phyloP scores from a whole-genome alignment of 2,797 vertebrate species.

The Pangasius mekongensis region DNA sequence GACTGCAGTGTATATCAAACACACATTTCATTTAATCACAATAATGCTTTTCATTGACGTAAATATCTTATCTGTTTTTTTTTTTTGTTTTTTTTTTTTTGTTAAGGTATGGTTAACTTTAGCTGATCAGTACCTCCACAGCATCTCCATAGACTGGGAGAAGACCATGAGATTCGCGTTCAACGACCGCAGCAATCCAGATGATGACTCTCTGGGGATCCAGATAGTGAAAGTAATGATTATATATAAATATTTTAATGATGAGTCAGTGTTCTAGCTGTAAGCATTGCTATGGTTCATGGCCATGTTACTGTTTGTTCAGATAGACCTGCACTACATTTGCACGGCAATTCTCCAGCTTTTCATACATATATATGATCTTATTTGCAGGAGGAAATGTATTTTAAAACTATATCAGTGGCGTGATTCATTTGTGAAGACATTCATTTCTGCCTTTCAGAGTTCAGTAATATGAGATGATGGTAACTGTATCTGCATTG shows the following conservation, averaged over 20 bases:
- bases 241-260: neutral
- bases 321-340: neutral
- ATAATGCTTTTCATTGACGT: neutral
- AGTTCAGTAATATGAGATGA: conserved; percentile 10
- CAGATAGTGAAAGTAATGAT: conserved; percentile 88
- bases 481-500: neutral
- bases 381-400: neutral
- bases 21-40: neutral
- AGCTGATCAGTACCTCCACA: conserved; percentile 95
- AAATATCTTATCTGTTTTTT: conserved; percentile 55
- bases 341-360: neutral
- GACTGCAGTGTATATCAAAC: neutral
- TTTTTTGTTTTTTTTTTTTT: neutral
- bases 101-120: conserved; percentile 94
- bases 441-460: neutral
- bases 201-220: conserved; percentile 97
- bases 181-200: conserved; percentile 97
- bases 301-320: neutral
- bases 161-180: conserved; percentile 99
- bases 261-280: neutral
- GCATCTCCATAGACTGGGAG: conserved; percentile 98
- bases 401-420: neutral
- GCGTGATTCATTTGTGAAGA: neutral
- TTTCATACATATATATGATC: neutral
- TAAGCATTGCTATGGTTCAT: neutral